Percentiles rank a stretch among this genome's conserved stretches.
phyloP scores from a whole-genome alignment of 2,113 vertebrate species.

The Mugil cephalus region DNA sequence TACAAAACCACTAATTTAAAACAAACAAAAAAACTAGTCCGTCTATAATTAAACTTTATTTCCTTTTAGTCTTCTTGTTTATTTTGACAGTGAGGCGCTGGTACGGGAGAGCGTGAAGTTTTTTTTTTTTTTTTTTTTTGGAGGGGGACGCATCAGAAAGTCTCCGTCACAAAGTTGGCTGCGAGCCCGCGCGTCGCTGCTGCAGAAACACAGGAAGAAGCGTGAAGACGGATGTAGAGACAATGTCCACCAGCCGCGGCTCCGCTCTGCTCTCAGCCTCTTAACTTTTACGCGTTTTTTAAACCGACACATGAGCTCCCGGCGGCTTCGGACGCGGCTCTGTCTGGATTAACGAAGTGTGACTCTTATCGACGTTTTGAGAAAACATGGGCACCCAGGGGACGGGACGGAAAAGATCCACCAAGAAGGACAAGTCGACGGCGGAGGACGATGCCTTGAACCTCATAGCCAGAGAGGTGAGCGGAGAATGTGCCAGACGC shows the following conservation, averaged over 20 bases:
- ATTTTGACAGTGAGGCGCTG: no score
- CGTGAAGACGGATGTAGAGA: conserved; percentile 70
- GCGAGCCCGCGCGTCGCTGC: neutral
- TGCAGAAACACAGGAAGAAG: conserved; percentile 75
- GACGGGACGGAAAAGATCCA: conserved; percentile 89
- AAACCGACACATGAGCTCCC: conserved; percentile 28
- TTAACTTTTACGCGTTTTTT: no score
- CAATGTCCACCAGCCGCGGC: conserved; percentile 52
- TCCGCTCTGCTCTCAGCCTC: no score
- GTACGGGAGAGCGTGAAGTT: no score
- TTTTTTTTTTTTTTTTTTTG: no score
- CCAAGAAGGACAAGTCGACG: conserved; percentile 89
- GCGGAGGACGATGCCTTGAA: conserved; percentile 94
- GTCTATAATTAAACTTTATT: neutral
- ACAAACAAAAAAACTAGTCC: no score
- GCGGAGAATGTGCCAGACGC: conserved; percentile 9
- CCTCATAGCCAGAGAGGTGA: conserved; percentile 93
- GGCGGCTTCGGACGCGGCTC: neutral
- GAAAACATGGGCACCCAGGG: conserved; percentile 92
- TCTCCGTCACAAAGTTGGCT: neutral
- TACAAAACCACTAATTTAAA: no score
- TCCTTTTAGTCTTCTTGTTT: neutral
- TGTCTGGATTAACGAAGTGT: conserved; percentile 28
- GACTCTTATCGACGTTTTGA: neutral
- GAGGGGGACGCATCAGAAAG: no score